phyloP scores from a whole-genome alignment of 1,140 invertebrate species.

The Eueides isabella region DNA sequence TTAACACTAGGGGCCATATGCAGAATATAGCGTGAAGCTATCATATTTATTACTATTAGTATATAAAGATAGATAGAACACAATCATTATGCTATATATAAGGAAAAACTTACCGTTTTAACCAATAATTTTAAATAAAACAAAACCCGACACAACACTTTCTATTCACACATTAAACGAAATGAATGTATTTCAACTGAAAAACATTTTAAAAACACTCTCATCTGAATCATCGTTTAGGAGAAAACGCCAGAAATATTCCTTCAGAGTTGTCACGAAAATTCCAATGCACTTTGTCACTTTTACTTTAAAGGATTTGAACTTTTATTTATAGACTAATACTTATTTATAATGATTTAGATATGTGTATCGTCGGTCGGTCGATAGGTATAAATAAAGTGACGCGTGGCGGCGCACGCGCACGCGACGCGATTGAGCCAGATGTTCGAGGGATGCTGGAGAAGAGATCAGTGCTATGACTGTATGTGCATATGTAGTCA shows the following conservation, averaged over 20 bases:
- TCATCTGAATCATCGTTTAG: slow-evolving; percentile 12
- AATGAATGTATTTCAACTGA: neutral
- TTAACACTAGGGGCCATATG: too few species aligned
- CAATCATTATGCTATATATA: too few species aligned
- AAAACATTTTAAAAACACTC: neutral
- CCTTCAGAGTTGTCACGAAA: neutral
- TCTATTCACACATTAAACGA: neutral
- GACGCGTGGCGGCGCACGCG: slow-evolving; percentile 40
- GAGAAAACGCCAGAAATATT: neutral
- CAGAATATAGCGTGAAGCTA: too few species aligned
- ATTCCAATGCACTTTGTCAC: slow-evolving; percentile 21
- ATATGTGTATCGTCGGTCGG: slow-evolving; percentile 17
- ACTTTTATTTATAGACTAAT: slow-evolving; percentile 26
- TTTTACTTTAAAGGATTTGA: neutral
- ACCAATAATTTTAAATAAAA: neutral
- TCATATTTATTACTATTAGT: too few species aligned
- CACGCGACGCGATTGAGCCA: slow-evolving; percentile 11
- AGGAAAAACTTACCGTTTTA: neutral
- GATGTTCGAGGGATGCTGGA: slow-evolving; percentile 11
- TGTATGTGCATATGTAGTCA: neutral
- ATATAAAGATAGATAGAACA: too few species aligned
- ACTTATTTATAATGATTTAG: slow-evolving; percentile 31
- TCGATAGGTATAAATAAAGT: slow-evolving; percentile 31
- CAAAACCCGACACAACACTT: neutral
- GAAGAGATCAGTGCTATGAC: neutral